phyloP scores from a whole-genome alignment of 2,888 invertebrate genomes.

The Embidobia sp. region DNA sequence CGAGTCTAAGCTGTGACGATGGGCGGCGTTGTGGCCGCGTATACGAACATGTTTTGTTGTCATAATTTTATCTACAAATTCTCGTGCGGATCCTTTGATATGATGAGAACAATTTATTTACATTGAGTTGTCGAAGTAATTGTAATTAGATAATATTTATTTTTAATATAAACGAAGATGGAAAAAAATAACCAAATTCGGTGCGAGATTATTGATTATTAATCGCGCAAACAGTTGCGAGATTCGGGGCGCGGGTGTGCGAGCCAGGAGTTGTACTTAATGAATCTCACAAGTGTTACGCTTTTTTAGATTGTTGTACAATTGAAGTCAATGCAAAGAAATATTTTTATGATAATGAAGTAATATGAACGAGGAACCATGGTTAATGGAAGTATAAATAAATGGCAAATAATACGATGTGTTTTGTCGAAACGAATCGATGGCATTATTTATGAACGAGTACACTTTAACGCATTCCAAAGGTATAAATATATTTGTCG shows the following conservation, averaged over 20 bases:
- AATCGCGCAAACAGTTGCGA: constrained; percentile 47
- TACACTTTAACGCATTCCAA: constrained; percentile 59
- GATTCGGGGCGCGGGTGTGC: constrained; percentile 37
- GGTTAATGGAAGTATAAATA: constrained; percentile 41
- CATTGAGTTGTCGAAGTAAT: constrained; percentile 51
- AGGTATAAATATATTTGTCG: constrained; percentile 55
- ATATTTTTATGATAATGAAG: constrained; percentile 56
- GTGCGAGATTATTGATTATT: constrained; percentile 54
- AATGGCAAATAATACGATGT: constrained; percentile 35
- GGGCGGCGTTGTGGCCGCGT: constrained; percentile 47
- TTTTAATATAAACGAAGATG: constrained; percentile 46
- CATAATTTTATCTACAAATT: constrained; percentile 64
- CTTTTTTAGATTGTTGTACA: constrained; percentile 59
- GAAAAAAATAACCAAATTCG: constrained; percentile 34
- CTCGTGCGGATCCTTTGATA: constrained; percentile 37
- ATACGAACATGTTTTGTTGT: constrained; percentile 64
- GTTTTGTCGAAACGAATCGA: constrained; percentile 41
- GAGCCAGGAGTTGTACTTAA: constrained; percentile 51
- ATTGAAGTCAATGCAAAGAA: constrained; percentile 55
- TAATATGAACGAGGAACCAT: too few relatives aligned
- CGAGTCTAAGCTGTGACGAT: constrained; percentile 59
- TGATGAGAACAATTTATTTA: constrained; percentile 46
- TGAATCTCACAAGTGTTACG: constrained; percentile 61
- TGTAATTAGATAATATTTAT: constrained; percentile 59
- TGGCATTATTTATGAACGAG: constrained; percentile 44